Percentiles rank a stretch among this genome's conserved stretches.
Conservation (phyloP, 2,797 vertebrate species). For the Heterohyrax brucei region DNA sequence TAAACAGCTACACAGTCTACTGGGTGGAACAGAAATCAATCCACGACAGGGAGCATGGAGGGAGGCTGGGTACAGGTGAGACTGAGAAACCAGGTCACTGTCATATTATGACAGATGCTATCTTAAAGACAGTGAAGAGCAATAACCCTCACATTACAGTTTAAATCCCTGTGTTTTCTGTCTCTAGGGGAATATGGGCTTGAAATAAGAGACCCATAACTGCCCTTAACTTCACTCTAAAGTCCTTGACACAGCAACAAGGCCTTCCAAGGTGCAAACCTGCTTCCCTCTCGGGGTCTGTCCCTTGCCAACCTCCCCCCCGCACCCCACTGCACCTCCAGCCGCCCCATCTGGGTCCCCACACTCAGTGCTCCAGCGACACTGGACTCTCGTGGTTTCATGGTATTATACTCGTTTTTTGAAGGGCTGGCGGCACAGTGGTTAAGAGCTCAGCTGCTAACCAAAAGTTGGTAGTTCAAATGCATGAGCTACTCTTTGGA, state of each 20-base stretch:
- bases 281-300: neutral
- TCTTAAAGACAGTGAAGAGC: neutral
- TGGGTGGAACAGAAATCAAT: too few relatives aligned
- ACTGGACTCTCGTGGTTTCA: neutral
- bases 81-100: fast-evolving
- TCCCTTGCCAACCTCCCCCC: neutral
- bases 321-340: fast-evolving
- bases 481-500: too few relatives aligned
- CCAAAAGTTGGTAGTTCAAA: too few relatives aligned
- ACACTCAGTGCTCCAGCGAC: neutral
- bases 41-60: fast-evolving
- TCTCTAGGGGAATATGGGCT: neutral
- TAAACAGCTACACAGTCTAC: too few relatives aligned
- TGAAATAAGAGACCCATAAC: neutral
- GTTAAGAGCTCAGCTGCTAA: too few relatives aligned
- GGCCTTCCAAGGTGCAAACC: too few relatives aligned
- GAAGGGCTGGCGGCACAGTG: too few relatives aligned
- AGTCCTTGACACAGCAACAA: neutral
- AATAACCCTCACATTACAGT: fast-evolving
- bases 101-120: neutral
- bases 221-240: neutral
- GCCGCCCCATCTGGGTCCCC: neutral
- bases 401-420: neutral
- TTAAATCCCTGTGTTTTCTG: neutral
- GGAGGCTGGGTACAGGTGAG: fast-evolving